Conservation (phyloP, 2,113 vertebrate genomes). For the Heloderma charlesbogerti region DNA sequence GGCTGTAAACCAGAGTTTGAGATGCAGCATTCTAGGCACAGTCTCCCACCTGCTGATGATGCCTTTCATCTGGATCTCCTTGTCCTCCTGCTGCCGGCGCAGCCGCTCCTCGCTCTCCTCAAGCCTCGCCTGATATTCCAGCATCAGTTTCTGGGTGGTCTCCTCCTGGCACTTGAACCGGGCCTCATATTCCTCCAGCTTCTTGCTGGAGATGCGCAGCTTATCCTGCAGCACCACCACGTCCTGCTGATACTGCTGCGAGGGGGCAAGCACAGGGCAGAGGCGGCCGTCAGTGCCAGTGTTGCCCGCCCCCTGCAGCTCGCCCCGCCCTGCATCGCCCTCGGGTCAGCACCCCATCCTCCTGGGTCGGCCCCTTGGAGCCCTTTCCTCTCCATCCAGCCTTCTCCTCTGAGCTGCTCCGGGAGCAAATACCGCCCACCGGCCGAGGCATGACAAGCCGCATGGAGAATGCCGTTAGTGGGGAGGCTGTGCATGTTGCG, state of each 20-base stretch:
- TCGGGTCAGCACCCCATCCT: slow-evolving; percentile 3
- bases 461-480: slow-evolving; percentile 47
- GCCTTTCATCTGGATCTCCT: slow-evolving; percentile 99
- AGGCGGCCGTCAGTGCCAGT: not conserved
- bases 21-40: not conserved
- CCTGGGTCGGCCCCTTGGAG: slow-evolving; percentile 28
- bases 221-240: slow-evolving; percentile 94
- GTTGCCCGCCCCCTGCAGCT: slow-evolving; percentile 31
- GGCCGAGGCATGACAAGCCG: not conserved
- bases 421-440: slow-evolving; percentile 6
- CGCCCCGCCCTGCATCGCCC: not conserved
- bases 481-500: not conserved
- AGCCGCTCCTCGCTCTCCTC: slow-evolving; percentile 96
- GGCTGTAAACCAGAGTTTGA: too few relatives aligned
- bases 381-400: slow-evolving; percentile 51
- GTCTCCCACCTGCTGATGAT: slow-evolving; percentile 93
- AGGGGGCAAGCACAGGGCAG: slow-evolving; percentile 36
- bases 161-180: slow-evolving; percentile 97
- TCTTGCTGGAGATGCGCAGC: slow-evolving; percentile 92
- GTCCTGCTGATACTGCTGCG: slow-evolving; percentile 91
- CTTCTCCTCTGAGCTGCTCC: not conserved
- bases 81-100: slow-evolving; percentile 96
- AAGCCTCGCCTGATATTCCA: slow-evolving; percentile 96
- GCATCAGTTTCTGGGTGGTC: slow-evolving; percentile 93
- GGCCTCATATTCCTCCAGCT: slow-evolving; percentile 95